Evolutionary conservation across 1,140 invertebrate genomes (phyloP).

Genomic region (Marisa cornuarietis): DNA sequence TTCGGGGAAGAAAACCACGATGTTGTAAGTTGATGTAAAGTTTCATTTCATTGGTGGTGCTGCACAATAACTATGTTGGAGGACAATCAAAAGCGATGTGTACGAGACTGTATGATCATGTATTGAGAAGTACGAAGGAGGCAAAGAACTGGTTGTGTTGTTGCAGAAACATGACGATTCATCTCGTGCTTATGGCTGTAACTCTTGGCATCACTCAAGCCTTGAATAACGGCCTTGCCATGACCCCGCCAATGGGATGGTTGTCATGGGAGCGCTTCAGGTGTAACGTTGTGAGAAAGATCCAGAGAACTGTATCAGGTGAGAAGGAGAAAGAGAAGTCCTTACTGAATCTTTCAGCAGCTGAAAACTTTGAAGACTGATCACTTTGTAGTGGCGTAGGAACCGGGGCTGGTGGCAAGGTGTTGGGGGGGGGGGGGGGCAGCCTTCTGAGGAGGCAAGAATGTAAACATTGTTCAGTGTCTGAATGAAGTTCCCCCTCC

Average conservation of each 20-base stretch:
- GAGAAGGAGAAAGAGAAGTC: not conserved
- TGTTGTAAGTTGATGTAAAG: too few species aligned
- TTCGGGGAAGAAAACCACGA: too few species aligned
- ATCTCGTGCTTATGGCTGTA: not conserved
- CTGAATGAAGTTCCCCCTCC: too few species aligned
- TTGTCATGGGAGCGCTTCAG: conserved; percentile 64
- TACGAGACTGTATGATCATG: too few species aligned
- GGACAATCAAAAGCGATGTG: too few species aligned
- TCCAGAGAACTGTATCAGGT: conserved; percentile 65
- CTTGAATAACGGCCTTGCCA: conserved; percentile 64
- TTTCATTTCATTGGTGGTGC: too few species aligned
- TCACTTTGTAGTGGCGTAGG: not conserved
- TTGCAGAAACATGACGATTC: too few species aligned
- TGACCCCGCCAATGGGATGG: conserved; percentile 66
- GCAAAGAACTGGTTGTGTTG: too few species aligned
- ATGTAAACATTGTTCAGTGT: too few species aligned
- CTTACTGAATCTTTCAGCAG: not conserved
- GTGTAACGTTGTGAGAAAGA: conserved; percentile 60
- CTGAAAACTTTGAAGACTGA: not conserved
- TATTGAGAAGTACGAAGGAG: too few species aligned
- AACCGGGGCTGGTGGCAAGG: not conserved
- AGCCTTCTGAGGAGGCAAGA: not conserved
- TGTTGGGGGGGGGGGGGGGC: not conserved
- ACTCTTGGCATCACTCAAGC: not conserved
- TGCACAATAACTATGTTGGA: too few species aligned